Evolutionary conservation across 92 coral and sea anemone genomes (phyloP).

Genomic region (Paragorgia papillata): DNA sequence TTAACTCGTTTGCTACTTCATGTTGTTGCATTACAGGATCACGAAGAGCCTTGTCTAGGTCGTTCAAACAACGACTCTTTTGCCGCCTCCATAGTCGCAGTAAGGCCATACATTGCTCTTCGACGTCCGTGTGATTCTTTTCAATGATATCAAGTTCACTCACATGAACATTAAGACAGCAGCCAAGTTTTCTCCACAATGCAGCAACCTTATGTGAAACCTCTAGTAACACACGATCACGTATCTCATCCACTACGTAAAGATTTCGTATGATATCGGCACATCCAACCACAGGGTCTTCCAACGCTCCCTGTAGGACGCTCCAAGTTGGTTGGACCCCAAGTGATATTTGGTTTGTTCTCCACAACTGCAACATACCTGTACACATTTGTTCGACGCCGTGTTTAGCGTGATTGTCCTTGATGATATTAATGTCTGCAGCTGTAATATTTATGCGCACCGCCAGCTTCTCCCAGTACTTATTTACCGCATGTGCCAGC

Average conservation of each 20-base stretch:
- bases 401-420: not conserved
- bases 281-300: conserved; percentile 1
- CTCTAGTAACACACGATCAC: not conserved
- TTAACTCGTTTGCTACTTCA: not conserved
- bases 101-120: not conserved
- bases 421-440: not conserved
- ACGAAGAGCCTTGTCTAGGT: not conserved
- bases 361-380: not conserved
- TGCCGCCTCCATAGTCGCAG: conserved; percentile 13
- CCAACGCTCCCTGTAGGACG: not conserved
- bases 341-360: not conserved
- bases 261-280: conserved; percentile 7
- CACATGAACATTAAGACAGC: not conserved
- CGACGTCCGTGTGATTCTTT: not conserved
- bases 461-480: conserved; percentile 5
- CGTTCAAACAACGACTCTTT: not conserved
- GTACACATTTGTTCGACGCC: not conserved
- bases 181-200: not conserved
- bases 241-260: not conserved
- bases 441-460: not conserved
- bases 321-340: not conserved
- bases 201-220: not conserved
- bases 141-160: not conserved
- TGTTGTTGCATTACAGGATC: not conserved
- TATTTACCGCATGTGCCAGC: conserved; percentile 7